phyloP scores from a whole-genome alignment of 1,140 invertebrate species.

The Belonocnema kinseyi region DNA sequence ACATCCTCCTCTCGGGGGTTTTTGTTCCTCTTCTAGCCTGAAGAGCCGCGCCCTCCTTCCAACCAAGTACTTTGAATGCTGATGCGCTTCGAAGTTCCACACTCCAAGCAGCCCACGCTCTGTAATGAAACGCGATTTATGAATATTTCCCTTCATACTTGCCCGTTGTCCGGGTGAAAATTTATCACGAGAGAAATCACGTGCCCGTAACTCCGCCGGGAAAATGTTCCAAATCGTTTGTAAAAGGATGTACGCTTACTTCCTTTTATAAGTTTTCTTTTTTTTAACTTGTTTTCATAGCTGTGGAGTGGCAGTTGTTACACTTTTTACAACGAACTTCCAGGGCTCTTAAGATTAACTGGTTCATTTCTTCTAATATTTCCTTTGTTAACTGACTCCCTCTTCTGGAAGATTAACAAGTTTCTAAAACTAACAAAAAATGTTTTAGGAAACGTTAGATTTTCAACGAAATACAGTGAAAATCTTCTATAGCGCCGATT shows the following conservation, averaged over 20 bases:
- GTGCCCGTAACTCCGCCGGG: conserved; percentile 36
- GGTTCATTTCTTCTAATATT: too few relatives aligned
- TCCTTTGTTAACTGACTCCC: too few relatives aligned
- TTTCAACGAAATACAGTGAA: too few relatives aligned
- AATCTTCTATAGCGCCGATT: too few relatives aligned
- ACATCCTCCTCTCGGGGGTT: conserved; percentile 74
- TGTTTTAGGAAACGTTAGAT: too few relatives aligned
- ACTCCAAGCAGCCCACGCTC: conserved; percentile 59
- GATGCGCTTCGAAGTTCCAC: conserved; percentile 67
- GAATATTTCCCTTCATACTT: conserved; percentile 58
- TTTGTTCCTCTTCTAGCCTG: conserved; percentile 72
- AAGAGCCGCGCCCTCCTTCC: conserved; percentile 67
- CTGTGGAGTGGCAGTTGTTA: too few relatives aligned
- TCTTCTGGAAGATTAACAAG: too few relatives aligned
- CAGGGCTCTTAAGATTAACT: too few relatives aligned
- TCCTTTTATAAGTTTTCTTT: too few relatives aligned
- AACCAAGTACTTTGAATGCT: conserved; percentile 74
- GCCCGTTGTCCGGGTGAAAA: conserved; percentile 46
- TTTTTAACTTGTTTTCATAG: too few relatives aligned
- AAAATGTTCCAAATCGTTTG: neutral
- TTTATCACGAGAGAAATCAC: conserved; percentile 54
- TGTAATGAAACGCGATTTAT: conserved; percentile 70
- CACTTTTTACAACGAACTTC: too few relatives aligned
- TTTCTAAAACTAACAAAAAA: too few relatives aligned
- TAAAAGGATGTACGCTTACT: neutral